Percentiles rank a stretch among this genome's conserved stretches.
These are phyloP conservation scores for Centruroides sculpturatus DNA, from an alignment of 1,140 invertebrate genomes.

Conservation along the genomic window DNA sequence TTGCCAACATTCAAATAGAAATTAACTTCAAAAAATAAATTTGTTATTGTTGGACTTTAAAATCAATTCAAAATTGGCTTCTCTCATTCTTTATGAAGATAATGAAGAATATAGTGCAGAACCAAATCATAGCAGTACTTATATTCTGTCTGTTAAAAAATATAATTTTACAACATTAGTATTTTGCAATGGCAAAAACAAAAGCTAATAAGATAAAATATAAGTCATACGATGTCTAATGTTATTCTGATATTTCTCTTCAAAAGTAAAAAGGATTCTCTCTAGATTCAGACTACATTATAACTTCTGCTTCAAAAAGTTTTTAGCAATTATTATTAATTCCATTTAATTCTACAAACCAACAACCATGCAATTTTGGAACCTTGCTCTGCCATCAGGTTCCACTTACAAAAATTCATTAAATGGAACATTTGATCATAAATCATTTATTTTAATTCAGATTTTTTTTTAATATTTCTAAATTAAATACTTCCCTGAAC, in stretches of 20 bases:
- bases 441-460: no score
- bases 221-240: no score
- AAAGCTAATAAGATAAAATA: no score
- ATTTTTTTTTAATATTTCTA: no score
- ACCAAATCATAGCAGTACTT: conserved; percentile 93
- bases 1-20: no score
- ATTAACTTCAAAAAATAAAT: no score
- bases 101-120: conserved; percentile 82
- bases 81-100: conserved; percentile 51
- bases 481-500: no score
- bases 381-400: background rate
- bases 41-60: no score
- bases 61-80: background rate
- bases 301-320: no score
- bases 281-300: background rate
- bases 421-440: background rate
- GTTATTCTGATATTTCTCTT: background rate
- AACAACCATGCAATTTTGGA: background rate
- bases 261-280: background rate
- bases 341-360: no score
- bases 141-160: conserved; percentile 68
- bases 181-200: background rate
- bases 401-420: background rate
- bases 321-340: no score
- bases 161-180: background rate